Base-by-base conservation (phyloP, 2,113 vertebrate genomes). In the Cololabis saira region DNA sequence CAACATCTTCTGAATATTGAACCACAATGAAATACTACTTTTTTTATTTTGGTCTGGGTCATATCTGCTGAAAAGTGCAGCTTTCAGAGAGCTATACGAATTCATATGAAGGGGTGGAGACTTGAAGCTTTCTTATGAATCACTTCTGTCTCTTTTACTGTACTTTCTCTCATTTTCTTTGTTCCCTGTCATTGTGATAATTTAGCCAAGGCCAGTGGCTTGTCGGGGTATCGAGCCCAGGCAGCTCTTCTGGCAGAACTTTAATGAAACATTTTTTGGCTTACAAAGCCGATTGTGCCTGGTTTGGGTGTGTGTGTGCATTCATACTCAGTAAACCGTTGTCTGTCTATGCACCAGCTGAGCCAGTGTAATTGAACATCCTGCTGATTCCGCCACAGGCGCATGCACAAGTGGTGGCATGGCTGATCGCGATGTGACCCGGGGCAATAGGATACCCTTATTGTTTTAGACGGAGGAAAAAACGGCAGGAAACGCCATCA, bases 311-410 rank as follows among this genome's bases (percentile, higher is more conserved):
- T 62, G 22, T 48, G 47, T 45, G 61, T 62, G 57, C 45, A 19
- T 22, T 5, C 43, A 19, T 50, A 27, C 50, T 58, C 54, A 60
- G 67, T 76, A 81, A 68, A 71, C 72, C 72, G 61, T 68, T 53
- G n/a, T 53, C 58, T 44, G 55, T 81, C 61, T 67, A 11, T 54
- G 54, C 45, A 50, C 49, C 55, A 78, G 76, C 74, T 84, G 78
- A 80, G 82, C 47, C 44, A 30, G 67, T 82, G 87, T 82, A 88
- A 87, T 85, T 81, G 67, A 82, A 86, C 74, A 80, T 86, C 78
- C 74, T 86, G 86, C 82, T 81, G 75, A 84, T 86, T 82, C 76
- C 63, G 70, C 52, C 60, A 64, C 60, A 75, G 50, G 66, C 64
- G 59, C 24, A 33, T 14, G 19, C 65, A 58, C 45, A 17, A 33